These are phyloP conservation scores for Xestia xanthographa DNA, from an alignment of 2,888 invertebrate species.

Conservation along the genomic window DNA sequence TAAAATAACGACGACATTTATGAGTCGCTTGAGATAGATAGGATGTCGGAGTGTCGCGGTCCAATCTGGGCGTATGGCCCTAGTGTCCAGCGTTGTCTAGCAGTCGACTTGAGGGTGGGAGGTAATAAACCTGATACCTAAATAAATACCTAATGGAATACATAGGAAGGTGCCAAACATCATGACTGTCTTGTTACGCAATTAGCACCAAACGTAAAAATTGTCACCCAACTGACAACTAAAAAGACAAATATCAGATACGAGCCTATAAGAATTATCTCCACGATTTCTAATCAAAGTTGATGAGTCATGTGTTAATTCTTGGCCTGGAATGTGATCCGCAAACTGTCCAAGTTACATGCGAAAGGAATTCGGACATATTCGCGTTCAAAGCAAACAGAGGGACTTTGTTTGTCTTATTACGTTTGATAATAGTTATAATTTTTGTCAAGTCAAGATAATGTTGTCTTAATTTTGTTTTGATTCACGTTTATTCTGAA, in stretches of 20 bases:
- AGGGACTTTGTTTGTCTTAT: conserved; percentile 14
- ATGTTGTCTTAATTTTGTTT: conserved; percentile 17
- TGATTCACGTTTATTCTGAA: neutral
- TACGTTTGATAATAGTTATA: conserved; percentile 36
- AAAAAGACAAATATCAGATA: conserved; percentile 21
- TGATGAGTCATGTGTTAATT: conserved; percentile 53
- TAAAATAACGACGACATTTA: neutral
- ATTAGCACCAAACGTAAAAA: neutral
- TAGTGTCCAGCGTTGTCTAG: neutral
- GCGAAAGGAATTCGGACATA: conserved; percentile 49
- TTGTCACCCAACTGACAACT: neutral
- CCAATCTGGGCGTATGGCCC: neutral
- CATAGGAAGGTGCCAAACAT: neutral
- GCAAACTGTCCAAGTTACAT: conserved; percentile 62
- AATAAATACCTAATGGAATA: neutral
- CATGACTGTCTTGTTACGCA: neutral
- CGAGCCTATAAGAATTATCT: conserved; percentile 12
- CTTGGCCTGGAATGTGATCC: conserved; percentile 60
- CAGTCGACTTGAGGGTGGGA: neutral
- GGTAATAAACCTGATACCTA: neutral
- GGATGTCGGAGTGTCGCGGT: too few relatives aligned
- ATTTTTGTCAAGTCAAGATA: neutral
- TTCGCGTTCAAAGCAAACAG: conserved; percentile 45
- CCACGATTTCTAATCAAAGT: conserved; percentile 30
- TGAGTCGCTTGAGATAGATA: neutral